These are phyloP conservation scores for Polyergus mexicanus DNA, from an alignment of 1,140 invertebrate species.

Conservation along the genomic window DNA sequence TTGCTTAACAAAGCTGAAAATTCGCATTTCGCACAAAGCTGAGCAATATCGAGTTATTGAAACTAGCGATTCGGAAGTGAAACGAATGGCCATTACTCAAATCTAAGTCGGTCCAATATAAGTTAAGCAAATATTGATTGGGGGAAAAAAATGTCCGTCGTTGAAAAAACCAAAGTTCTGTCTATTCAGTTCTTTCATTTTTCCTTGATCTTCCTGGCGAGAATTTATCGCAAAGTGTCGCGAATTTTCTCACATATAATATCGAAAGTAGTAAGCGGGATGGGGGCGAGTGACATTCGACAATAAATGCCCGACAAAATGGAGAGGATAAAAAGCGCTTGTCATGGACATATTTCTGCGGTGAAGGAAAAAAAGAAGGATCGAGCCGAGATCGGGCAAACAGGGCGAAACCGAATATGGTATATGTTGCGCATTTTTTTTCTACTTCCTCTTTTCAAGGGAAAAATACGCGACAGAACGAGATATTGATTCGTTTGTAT, in stretches of 20 bases:
- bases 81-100: background rate
- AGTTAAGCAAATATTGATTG: background rate
- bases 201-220: background rate
- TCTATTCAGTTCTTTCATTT: slow-evolving; percentile 3
- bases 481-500: slow-evolving; percentile 39
- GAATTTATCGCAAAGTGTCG: slow-evolving; percentile 10
- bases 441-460: background rate
- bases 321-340: background rate
- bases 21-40: background rate
- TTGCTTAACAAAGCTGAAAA: background rate
- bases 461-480: slow-evolving; percentile 2
- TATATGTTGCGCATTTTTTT: slow-evolving; percentile 19
- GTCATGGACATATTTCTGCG: slow-evolving; percentile 27
- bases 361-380: background rate
- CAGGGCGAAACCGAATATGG: background rate
- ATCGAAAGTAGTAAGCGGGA: background rate
- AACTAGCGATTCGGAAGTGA: background rate
- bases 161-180: background rate
- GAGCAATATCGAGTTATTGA: background rate
- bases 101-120: background rate
- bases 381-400: slow-evolving; percentile 8
- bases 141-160: background rate
- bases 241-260: slow-evolving; percentile 10
- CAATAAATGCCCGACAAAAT: no score
- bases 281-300: slow-evolving; percentile 20